Evolutionary conservation across 2,888 invertebrate species (phyloP).

Genomic region (Eupeodes luniger): DNA sequence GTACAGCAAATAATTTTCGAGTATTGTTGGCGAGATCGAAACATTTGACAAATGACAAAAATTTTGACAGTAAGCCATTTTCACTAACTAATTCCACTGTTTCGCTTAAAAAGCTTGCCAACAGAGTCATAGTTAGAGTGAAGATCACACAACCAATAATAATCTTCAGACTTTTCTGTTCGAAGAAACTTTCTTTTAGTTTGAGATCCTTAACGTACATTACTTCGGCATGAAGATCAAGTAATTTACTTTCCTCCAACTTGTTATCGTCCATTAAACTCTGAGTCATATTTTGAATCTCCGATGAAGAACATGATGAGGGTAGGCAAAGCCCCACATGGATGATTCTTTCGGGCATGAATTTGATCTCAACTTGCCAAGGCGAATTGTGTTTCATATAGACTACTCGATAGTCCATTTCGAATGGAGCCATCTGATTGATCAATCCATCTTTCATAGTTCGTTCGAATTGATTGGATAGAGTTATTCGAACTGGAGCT

Average conservation of each 20-base stretch:
- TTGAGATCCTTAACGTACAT: slow-evolving; percentile 83
- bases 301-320: slow-evolving; percentile 83
- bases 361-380: slow-evolving; percentile 84
- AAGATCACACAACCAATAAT: slow-evolving; percentile 78
- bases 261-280: slow-evolving; percentile 80
- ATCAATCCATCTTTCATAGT: slow-evolving; percentile 83
- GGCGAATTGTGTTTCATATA: slow-evolving; percentile 84
- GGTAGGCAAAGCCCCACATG: slow-evolving; percentile 86
- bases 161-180: slow-evolving; percentile 81
- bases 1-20: slow-evolving; percentile 79
- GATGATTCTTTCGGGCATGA: slow-evolving; percentile 84
- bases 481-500: slow-evolving; percentile 81
- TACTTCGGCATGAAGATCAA: slow-evolving; percentile 82
- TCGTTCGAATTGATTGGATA: slow-evolving; percentile 82
- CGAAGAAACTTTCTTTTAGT: slow-evolving; percentile 80
- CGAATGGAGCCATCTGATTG: slow-evolving; percentile 82
- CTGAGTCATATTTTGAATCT: slow-evolving; percentile 82
- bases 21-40: slow-evolving; percentile 82
- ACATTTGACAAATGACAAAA: slow-evolving; percentile 80
- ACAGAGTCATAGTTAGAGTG: slow-evolving; percentile 79
- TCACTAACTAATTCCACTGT: neutral
- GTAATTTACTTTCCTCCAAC: slow-evolving; percentile 82
- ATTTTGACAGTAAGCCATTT: slow-evolving; percentile 25
- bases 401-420: slow-evolving; percentile 83
- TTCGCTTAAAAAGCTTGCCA: slow-evolving; percentile 57